A percentile compares a stretch with the other conserved stretches of the same genome.
phyloP scores from a whole-genome alignment of 2,888 invertebrate species.

The Cybosia mesomella region DNA sequence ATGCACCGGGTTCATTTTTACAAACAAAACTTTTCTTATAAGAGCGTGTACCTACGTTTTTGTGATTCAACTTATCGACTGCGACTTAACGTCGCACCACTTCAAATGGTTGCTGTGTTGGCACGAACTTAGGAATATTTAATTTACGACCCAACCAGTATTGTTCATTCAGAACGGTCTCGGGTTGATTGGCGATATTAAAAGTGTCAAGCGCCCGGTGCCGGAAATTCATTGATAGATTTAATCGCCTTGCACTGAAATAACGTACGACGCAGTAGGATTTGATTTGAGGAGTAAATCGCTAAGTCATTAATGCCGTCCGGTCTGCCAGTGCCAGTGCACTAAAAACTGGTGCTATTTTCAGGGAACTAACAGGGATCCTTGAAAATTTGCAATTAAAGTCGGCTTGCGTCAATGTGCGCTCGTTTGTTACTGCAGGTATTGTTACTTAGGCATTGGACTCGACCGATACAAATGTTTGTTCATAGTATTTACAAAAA shows the following conservation, averaged over 20 bases:
- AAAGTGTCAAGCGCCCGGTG: conserved; percentile 82
- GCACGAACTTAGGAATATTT: conserved; percentile 74
- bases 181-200: conserved; percentile 83
- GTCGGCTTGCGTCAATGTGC: conserved; percentile 60
- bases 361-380: conserved; percentile 64
- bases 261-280: conserved; percentile 72
- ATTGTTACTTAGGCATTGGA: conserved; percentile 26
- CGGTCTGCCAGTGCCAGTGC: conserved; percentile 70
- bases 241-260: conserved; percentile 82
- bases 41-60: conserved; percentile 24
- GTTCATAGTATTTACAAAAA: not conserved
- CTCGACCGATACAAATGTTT: conserved; percentile 12
- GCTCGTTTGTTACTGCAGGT: conserved; percentile 24
- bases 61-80: conserved; percentile 50
- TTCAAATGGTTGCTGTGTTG: conserved; percentile 60
- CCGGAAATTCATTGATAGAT: conserved; percentile 87
- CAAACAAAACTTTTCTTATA: conserved; percentile 45
- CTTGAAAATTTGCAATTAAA: conserved; percentile 67
- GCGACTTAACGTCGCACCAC: conserved; percentile 45
- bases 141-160: conserved; percentile 81
- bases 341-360: conserved; percentile 81
- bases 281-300: conserved; percentile 84
- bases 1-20: conserved; percentile 41
- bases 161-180: conserved; percentile 83
- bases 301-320: conserved; percentile 84